A percentile compares a stretch with the other conserved stretches of the same genome.
phyloP scores from a whole-genome alignment of 23 tunicate species.

The Aplidium turbinatum region DNA sequence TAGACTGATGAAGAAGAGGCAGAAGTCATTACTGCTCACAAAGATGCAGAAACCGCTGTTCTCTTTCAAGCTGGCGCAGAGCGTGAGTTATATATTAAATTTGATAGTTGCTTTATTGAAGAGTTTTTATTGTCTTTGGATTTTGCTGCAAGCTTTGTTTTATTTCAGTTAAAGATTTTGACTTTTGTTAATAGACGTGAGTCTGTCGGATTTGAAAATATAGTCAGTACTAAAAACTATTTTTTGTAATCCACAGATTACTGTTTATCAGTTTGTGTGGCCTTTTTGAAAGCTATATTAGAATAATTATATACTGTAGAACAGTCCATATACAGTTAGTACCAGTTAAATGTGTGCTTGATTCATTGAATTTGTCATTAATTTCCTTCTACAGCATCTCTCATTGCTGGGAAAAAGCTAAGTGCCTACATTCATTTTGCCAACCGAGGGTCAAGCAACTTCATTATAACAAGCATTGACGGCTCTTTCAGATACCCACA shows the following conservation, averaged over 20 bases:
- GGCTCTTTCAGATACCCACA: conserved; percentile 96
- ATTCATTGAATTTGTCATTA: background rate
- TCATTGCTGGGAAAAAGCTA: conserved; percentile 77
- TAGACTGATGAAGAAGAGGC: conserved; percentile 69
- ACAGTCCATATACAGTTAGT: no score
- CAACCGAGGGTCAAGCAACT: conserved; percentile 84
- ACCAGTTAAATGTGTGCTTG: background rate
- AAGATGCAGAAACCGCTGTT: conserved; percentile 75
- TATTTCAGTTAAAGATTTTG: no score
- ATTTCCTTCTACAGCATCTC: conserved; percentile 33
- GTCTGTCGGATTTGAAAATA: no score
- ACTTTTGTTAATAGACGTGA: no score
- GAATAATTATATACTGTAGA: no score
- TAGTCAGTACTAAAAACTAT: no score
- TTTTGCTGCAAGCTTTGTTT: no score
- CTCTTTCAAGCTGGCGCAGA: conserved; percentile 69
- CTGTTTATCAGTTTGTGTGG: no score
- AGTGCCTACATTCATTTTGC: conserved; percentile 86
- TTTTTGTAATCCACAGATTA: no score
- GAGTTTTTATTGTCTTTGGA: no score
- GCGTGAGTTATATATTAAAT: conserved; percentile 57
- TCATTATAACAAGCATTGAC: conserved; percentile 85
- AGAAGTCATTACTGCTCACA: conserved; percentile 73
- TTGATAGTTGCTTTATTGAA: no score
- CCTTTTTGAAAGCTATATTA: no score